Evolutionary conservation across 2,888 invertebrate species (phyloP).

Genomic region (Tenthredo livida): DNA sequence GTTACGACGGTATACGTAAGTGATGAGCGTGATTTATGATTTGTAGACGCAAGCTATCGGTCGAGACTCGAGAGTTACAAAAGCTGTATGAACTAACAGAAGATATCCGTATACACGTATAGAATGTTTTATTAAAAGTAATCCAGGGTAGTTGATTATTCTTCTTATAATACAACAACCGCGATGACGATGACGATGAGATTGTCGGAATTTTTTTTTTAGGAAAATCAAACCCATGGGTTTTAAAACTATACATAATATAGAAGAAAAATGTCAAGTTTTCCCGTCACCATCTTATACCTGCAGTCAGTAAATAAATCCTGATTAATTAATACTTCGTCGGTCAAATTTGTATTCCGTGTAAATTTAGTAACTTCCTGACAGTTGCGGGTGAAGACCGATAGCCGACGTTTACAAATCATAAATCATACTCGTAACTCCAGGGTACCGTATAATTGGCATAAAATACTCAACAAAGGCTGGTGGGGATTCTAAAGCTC

Average conservation of each 20-base stretch:
- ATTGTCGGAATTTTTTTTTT: neutral
- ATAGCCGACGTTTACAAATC: constrained; percentile 37
- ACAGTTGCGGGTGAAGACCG: constrained; percentile 35
- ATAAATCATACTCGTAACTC: constrained; percentile 36
- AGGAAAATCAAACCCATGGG: neutral
- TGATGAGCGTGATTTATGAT: constrained; percentile 33
- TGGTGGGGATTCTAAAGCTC: neutral
- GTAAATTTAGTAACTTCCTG: constrained; percentile 26
- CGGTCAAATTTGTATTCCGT: constrained; percentile 6
- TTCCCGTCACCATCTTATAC: neutral
- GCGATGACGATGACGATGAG: neutral
- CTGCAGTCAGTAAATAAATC: neutral
- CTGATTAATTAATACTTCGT: constrained; percentile 9
- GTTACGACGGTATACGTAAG: neutral
- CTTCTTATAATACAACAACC: neutral
- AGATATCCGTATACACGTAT: neutral
- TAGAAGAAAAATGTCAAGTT: neutral
- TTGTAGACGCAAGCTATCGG: neutral
- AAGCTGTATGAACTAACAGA: constrained; percentile 1
- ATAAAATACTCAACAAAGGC: neutral
- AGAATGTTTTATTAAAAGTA: neutral
- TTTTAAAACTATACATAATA: neutral
- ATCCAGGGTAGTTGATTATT: neutral
- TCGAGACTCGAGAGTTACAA: neutral
- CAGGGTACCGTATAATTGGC: constrained; percentile 18